These are phyloP conservation scores for Pristionchus exspectatus DNA, from an alignment of 2,888 invertebrate species.

Conservation along the genomic window DNA sequence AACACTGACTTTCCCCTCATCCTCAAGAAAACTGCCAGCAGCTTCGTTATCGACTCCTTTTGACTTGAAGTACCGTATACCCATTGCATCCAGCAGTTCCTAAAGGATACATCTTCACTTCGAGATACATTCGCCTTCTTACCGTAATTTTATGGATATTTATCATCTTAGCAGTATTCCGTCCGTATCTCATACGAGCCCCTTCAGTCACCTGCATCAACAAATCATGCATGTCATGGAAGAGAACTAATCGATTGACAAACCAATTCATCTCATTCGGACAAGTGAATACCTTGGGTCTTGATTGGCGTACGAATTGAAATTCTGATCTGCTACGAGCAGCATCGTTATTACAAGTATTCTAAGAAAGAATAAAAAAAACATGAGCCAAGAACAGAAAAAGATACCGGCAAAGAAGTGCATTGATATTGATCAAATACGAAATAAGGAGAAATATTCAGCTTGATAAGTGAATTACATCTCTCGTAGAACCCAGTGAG, in stretches of 20 bases:
- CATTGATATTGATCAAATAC: conserved; percentile 50
- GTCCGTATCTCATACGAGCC: conserved; percentile 37
- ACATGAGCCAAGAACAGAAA: background rate
- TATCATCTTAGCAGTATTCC: conserved; percentile 1
- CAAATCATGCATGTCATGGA: background rate
- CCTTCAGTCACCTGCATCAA: conserved; percentile 33
- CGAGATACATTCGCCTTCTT: background rate
- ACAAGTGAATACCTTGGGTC: conserved; percentile 30
- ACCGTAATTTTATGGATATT: conserved; percentile 9
- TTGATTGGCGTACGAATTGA: background rate
- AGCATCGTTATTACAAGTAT: background rate
- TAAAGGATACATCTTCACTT: background rate
- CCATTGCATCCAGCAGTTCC: conserved; percentile 89
- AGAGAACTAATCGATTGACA: too few relatives aligned
- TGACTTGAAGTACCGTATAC: conserved; percentile 86
- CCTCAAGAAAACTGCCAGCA: conserved; percentile 51
- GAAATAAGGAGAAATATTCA: conserved; percentile 9
- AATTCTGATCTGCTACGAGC: background rate
- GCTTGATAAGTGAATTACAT: conserved; percentile 38
- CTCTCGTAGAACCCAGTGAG: conserved; percentile 61
- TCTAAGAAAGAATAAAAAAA: background rate
- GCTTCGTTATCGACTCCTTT: conserved; percentile 50
- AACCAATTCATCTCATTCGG: background rate
- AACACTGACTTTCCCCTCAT: background rate
- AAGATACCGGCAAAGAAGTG: background rate